Evolutionary conservation across 2,888 invertebrate genomes (phyloP), one percentile per base, ranked within the genome.

Genomic region (Ephialtes manifestator): DNA sequence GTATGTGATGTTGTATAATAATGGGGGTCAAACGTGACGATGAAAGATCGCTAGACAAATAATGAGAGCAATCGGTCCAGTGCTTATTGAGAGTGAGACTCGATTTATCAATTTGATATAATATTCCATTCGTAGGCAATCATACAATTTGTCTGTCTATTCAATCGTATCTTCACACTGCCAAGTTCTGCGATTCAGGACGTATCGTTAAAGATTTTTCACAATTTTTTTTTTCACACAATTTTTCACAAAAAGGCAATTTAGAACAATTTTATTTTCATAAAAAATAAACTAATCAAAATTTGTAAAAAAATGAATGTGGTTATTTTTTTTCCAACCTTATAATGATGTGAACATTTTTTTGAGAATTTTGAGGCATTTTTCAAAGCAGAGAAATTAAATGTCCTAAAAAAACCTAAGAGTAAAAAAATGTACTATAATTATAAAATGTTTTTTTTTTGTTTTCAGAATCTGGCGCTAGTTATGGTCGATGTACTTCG

Each of bases 391-490:
- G 31, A 31, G 31, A 5, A 31, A 31, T 31, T 31, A 31, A 31
- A 31, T 39, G 18, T n/a, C n/a, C n/a, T 24, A 20, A 55, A 55
- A 55, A 55, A 55, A 10, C 5, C 2, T 8, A 55, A 28, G 7
- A 24, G 0, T 3, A 20, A 2, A 51, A 18, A 18, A 18, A 20
- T 1, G 1, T 15, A 60, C 4, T 13, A 0, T n/a, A 4, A 31
- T 63, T 63, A 13, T 43, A 15, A 10, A 70, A 46, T 75, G 46
- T 77, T 31, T 11, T 58, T 65, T 51, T 74, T 39, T 72, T 81
- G 60, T 82, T 93, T 93, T 8, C 91, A 95, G 95, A 92, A 94
- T 87, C 89, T 95, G 83, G 94, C 94, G 85, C 87, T 87, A 51
- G 92, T 94, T 10, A 87, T 95, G n/a, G 70, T 94, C 55, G 93